Evolutionary conservation across 2,888 invertebrate genomes (phyloP), one percentile per base, ranked within the genome.

Genomic region (Apodemia mormo): DNA sequence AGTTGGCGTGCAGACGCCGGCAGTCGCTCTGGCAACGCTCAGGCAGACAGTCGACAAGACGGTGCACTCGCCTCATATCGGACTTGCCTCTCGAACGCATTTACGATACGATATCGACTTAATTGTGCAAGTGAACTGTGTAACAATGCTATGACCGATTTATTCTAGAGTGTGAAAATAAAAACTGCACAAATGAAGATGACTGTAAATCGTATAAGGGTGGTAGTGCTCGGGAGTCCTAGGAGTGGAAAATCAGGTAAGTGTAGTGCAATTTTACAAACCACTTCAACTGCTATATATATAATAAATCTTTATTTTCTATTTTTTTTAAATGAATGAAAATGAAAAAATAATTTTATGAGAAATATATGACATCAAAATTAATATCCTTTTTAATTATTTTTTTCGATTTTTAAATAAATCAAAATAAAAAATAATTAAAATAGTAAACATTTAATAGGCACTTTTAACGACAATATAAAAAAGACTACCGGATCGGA

Each of bases 201-300:
- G 96, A 96, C 96, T 93, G 95, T 96, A 87, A 96, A 95, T 92
- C 95, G 96, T 88, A 96, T 96, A 91, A 95, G 96, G 94, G 96
- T 96, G 88, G 96, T 96, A 92, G 96, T 96, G 87, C 94, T 96
- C 85, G 96, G 96, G 83, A 95, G 96, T 86, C 94, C 96, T 82
- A 94, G 95, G 84, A 96, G 96, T 85, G 96, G 96, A 83, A 96
- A 96, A 93, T 96, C 96, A 89, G 96, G 96, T 68, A 67, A 45
- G 67, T 45, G 10, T 45, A 45, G 3, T 2, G 45, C 67, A 64
- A 70, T 67, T 70, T 37, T 45, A n/a, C 10, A 43, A 2, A 43
- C 22, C 22, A 22, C 22, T 22, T 22, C 22, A 22, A 22, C 22
- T 22, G 22, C 22, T 40, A 40, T 1, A 40, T 3, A 45, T 10